Evolutionary conservation across 2,888 invertebrate genomes (phyloP).

Genomic region (Noctuana brunneofusca): DNA sequence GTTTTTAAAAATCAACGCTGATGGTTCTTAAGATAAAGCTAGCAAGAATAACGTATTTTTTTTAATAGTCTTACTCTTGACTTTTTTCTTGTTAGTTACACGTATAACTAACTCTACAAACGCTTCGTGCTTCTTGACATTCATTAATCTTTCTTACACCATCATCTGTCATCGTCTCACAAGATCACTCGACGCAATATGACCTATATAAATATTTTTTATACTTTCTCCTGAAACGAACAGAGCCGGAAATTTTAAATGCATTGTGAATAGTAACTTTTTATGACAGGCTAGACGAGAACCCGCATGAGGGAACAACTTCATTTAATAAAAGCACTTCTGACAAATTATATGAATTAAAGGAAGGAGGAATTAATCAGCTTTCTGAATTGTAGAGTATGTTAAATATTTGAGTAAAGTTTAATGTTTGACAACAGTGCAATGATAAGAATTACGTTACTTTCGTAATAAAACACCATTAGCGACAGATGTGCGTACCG

Average conservation of each 20-base stretch:
- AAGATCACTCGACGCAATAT: background rate
- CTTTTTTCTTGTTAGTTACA: background rate
- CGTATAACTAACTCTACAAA: background rate
- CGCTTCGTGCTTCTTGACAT: background rate
- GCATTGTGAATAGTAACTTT: background rate
- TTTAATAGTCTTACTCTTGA: background rate
- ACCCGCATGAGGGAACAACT: background rate
- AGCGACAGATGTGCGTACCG: conserved; percentile 2
- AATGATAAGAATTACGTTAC: background rate
- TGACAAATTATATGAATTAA: background rate
- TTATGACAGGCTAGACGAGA: background rate
- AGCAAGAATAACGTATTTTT: no score
- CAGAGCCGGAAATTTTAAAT: conserved; percentile 1
- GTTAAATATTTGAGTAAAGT: background rate
- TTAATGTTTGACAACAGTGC: background rate
- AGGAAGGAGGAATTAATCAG: background rate
- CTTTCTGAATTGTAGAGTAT: background rate
- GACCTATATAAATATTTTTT: conserved; percentile 11
- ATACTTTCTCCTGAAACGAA: background rate
- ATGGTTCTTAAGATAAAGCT: no score
- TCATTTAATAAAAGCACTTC: background rate
- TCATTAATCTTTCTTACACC: conserved; percentile 13
- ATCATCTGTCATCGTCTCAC: conserved; percentile 7
- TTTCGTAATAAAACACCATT: background rate
- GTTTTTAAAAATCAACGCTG: no score